A percentile compares a stretch with the other conserved stretches of the same genome.
phyloP scores from a whole-genome alignment of 2,888 invertebrate genomes.

The Apeira syringaria region DNA sequence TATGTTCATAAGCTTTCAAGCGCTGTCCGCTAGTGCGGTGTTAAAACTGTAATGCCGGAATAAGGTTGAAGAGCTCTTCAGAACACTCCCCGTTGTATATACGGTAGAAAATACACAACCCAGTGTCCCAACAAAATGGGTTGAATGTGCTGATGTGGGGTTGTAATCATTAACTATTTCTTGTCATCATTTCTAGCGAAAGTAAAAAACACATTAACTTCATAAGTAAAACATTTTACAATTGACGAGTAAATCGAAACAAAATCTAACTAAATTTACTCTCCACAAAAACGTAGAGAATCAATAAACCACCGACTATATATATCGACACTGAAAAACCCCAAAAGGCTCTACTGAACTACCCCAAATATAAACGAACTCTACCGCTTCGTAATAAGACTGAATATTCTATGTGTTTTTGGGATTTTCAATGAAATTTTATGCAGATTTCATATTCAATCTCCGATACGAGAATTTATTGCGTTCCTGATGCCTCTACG shows the following conservation, averaged over 20 bases:
- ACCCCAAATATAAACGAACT: slow-evolving; percentile 1
- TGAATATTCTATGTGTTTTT: background rate
- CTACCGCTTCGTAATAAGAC: slow-evolving; percentile 1
- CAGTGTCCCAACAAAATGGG: too few species aligned
- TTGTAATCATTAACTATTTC: too few species aligned
- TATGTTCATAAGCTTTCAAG: too few species aligned
- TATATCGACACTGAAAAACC: slow-evolving; percentile 13
- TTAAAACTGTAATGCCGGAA: too few species aligned
- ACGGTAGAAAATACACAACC: too few species aligned
- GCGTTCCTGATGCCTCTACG: slow-evolving; percentile 37
- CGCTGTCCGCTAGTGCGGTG: too few species aligned
- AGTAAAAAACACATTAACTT: background rate
- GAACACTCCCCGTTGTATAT: too few species aligned
- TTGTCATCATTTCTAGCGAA: too few species aligned
- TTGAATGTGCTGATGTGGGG: too few species aligned
- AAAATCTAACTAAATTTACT: slow-evolving; percentile 11
- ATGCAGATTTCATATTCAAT: slow-evolving; percentile 65
- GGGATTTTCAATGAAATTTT: slow-evolving; percentile 39
- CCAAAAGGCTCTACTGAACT: background rate
- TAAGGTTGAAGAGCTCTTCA: too few species aligned
- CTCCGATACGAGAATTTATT: slow-evolving; percentile 57
- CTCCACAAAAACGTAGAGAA: slow-evolving; percentile 16
- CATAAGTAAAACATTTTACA: background rate
- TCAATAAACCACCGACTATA: slow-evolving; percentile 14
- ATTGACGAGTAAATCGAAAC: slow-evolving; percentile 1